A percentile compares a stretch with the other conserved stretches of the same genome.
phyloP scores from a whole-genome alignment of 2,797 vertebrate genomes.

The Poeciliopsis gracilis region DNA sequence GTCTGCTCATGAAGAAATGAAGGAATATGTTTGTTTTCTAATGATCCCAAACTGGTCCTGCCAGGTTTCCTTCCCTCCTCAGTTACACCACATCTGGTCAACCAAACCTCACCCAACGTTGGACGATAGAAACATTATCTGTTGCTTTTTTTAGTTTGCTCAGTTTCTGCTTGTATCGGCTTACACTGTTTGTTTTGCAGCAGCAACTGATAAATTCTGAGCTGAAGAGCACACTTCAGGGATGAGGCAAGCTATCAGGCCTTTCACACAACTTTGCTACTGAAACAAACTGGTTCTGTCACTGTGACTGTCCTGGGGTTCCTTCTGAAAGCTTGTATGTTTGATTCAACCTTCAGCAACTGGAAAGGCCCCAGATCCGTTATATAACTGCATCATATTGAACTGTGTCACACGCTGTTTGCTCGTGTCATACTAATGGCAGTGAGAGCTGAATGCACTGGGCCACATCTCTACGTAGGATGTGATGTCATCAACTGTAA shows the following conservation, averaged over 20 bases:
- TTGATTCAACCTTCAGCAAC: constrained; percentile 26
- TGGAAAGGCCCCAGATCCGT: constrained; percentile 45
- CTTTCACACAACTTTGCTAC: constrained; percentile 30
- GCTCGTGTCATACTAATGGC: constrained; percentile 32
- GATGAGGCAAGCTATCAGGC: constrained; percentile 60
- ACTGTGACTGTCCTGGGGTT: constrained; percentile 11
- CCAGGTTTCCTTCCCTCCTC: constrained; percentile 57
- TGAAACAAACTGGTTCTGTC: constrained; percentile 43
- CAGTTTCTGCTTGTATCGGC: constrained; percentile 66
- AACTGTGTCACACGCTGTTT: constrained; percentile 1
- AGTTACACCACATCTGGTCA: constrained; percentile 75
- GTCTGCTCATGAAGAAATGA: neutral
- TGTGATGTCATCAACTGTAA: constrained; percentile 71
- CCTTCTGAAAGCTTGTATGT: neutral
- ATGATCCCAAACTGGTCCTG: constrained; percentile 36
- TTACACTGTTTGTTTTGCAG: constrained; percentile 69
- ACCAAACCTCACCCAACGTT: constrained; percentile 57
- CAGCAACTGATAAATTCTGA: constrained; percentile 63
- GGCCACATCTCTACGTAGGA: constrained; percentile 40
- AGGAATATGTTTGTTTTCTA: constrained; percentile 1
- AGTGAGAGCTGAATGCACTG: constrained; percentile 28
- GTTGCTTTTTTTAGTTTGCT: constrained; percentile 68
- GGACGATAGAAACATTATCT: constrained; percentile 73
- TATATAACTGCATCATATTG: constrained; percentile 40
- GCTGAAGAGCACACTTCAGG: constrained; percentile 55